A percentile compares a stretch with the other conserved stretches of the same genome.
These are phyloP conservation scores for Lordiphosa clarofinis DNA, from an alignment of 1,140 invertebrate species.

Conservation along the genomic window DNA sequence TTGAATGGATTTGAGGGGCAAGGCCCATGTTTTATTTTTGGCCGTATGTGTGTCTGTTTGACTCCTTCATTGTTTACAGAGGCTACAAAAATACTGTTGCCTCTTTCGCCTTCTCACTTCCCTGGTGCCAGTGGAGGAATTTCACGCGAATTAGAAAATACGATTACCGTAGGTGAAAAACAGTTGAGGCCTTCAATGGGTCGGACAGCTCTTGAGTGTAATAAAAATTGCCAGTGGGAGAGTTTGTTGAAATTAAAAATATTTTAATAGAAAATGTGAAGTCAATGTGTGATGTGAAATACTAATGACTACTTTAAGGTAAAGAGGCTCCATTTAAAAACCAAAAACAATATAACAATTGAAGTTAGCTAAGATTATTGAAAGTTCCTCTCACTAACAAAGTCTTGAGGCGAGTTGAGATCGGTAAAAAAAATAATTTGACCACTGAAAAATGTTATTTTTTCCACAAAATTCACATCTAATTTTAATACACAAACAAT, in stretches of 20 bases:
- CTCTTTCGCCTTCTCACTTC: no score
- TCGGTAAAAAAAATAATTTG: no score
- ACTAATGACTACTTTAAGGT: no score
- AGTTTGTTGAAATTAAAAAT: constrained; percentile 45
- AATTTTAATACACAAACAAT: no score
- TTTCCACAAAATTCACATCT: no score
- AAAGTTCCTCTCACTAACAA: no score
- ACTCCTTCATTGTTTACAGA: constrained; percentile 9
- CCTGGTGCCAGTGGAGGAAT: constrained; percentile 12
- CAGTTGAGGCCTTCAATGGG: constrained; percentile 23
- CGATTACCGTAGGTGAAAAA: background rate
- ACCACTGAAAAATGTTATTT: no score
- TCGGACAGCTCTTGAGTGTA: background rate
- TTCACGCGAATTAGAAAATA: constrained; percentile 29
- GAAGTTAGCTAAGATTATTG: no score
- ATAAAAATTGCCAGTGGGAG: constrained; percentile 11
- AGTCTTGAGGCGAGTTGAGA: no score
- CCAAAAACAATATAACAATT: no score
- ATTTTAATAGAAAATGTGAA: constrained; percentile 8
- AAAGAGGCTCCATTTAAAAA: no score
- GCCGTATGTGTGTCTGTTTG: constrained; percentile 3
- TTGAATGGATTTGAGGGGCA: constrained; percentile 11
- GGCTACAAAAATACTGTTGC: constrained; percentile 16
- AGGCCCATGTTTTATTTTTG: constrained; percentile 6
- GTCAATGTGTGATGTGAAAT: background rate